Percentiles rank a stretch among this genome's conserved stretches.
Conservation (phyloP, 1,140 invertebrate genomes). For the Ectropis grisescens region DNA sequence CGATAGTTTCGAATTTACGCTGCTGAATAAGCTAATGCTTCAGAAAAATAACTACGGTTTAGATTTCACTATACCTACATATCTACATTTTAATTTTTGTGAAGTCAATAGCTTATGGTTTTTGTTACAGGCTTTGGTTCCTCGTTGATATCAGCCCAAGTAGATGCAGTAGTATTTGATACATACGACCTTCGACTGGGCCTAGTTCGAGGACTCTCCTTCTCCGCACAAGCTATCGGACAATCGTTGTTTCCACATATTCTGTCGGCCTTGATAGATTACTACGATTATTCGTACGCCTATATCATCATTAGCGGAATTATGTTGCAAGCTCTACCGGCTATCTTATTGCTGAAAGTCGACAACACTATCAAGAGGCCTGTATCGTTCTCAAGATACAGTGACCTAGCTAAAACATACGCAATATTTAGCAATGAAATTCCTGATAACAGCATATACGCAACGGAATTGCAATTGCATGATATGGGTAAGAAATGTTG, state of each 20-base stretch:
- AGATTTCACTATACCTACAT: no score
- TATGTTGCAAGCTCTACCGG: constrained; percentile 55
- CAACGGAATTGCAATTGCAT: constrained; percentile 51
- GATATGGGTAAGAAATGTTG: constrained; percentile 58
- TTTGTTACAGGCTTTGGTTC: constrained; percentile 44
- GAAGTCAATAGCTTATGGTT: background rate
- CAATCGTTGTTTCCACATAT: constrained; percentile 56
- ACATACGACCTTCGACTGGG: constrained; percentile 49
- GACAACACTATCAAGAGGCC: constrained; percentile 30
- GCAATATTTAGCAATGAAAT: constrained; percentile 43
- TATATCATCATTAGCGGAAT: constrained; percentile 47
- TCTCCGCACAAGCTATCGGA: constrained; percentile 52
- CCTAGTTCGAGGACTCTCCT: constrained; percentile 39
- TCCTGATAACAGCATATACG: constrained; percentile 30
- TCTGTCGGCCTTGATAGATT: constrained; percentile 42
- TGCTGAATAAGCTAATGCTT: no score
- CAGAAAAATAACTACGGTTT: no score
- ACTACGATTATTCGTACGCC: constrained; percentile 43
- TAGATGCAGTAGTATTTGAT: constrained; percentile 57
- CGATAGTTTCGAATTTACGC: no score
- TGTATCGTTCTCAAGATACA: constrained; percentile 37
- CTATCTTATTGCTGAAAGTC: constrained; percentile 46
- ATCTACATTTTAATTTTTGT: background rate
- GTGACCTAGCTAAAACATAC: constrained; percentile 48
- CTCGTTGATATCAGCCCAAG: constrained; percentile 57